These are phyloP conservation scores for Bombus vancouverensis DNA, from an alignment of 1,140 invertebrate genomes.

Conservation along the genomic window DNA sequence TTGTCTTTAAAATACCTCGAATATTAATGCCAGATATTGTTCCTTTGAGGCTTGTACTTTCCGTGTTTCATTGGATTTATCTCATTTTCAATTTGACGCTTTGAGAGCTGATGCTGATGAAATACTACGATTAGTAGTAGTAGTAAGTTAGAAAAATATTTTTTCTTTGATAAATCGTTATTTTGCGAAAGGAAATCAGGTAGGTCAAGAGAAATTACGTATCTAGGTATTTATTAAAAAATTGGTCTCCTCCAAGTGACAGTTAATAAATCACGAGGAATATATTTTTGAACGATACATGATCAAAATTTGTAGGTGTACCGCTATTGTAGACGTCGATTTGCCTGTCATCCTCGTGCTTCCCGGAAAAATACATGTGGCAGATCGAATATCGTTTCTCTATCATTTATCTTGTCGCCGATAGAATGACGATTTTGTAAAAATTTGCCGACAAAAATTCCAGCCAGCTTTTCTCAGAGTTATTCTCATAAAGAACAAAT, in stretches of 20 bases:
- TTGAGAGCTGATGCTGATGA: too few relatives aligned
- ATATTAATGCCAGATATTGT: neutral
- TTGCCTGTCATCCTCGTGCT: neutral
- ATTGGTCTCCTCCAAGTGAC: neutral
- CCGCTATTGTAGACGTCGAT: neutral
- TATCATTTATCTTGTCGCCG: conserved; percentile 10
- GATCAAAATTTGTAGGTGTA: neutral
- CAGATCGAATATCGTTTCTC: neutral
- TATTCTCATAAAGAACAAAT: too few relatives aligned
- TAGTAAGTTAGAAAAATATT: neutral
- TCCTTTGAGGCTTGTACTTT: neutral
- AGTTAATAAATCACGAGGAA: conserved; percentile 20
- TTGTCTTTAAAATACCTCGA: neutral
- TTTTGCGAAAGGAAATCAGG: neutral
- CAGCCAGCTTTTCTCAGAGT: neutral
- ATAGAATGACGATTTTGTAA: neutral
- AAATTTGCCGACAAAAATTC: neutral
- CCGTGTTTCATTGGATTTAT: neutral
- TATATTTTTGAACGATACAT: neutral
- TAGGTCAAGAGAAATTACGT: neutral
- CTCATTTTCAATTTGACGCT: neutral
- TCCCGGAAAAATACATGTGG: neutral
- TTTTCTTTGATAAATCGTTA: neutral
- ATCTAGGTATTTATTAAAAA: neutral
- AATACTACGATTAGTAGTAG: too few relatives aligned